phyloP scores from a whole-genome alignment of 1,140 invertebrate species.

The Macrostomum lignano region DNA sequence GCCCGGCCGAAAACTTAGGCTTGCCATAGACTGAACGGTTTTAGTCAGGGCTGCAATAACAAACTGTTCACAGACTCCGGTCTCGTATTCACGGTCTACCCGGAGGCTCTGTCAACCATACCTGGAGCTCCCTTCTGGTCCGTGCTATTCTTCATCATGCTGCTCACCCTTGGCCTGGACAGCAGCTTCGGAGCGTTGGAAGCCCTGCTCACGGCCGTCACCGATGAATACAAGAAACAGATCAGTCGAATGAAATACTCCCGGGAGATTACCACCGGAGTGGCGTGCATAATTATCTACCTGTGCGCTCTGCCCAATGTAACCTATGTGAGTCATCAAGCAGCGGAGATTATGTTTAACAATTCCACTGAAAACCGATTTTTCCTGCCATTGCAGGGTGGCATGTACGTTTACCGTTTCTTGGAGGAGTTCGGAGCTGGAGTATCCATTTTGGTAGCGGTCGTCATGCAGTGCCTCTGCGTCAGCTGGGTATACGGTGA shows the following conservation, averaged over 20 bases:
- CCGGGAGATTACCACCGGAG: conserved; percentile 72
- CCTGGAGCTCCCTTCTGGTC: conserved; percentile 17
- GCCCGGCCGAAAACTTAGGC: no score
- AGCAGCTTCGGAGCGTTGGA: conserved; percentile 96
- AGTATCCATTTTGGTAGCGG: conserved; percentile 80
- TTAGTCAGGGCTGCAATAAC: no score
- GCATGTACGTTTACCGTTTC: conserved; percentile 77
- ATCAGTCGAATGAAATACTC: no score
- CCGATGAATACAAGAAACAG: conserved; percentile 72
- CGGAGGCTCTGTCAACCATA: conserved; percentile 21
- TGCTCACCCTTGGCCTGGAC: conserved; percentile 39
- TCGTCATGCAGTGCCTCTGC: conserved; percentile 75
- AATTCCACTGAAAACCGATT: no score
- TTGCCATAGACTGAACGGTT: no score
- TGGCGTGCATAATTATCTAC: conserved; percentile 58
- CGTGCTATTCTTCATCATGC: conserved; percentile 23
- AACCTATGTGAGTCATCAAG: no score
- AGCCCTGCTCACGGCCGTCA: conserved; percentile 80
- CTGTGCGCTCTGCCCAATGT: conserved; percentile 67
- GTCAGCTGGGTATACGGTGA: conserved; percentile 83
- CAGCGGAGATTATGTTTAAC: no score
- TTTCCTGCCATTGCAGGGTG: no score
- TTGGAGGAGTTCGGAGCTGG: conserved; percentile 77
- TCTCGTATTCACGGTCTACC: conserved; percentile 22
- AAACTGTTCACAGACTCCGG: conserved; percentile 13